Base-by-base conservation (phyloP, 2,888 invertebrate genomes). In the Nymphalis polychloros region DNA sequence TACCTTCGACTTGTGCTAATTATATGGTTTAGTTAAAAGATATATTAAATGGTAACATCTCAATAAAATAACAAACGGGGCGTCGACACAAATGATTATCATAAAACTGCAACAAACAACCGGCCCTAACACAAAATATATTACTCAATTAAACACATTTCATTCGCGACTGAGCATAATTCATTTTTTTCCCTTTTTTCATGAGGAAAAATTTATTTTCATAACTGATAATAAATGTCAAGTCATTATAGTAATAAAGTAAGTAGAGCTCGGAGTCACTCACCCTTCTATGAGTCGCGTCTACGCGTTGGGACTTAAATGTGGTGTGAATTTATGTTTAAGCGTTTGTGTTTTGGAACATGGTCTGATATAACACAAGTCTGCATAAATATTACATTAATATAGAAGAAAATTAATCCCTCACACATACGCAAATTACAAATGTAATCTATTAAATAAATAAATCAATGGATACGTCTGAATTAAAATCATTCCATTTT, bases 151-250 rank as follows among this genome's bases (percentile, higher is more conserved):
- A 81, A 85, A 84, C 82, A 79, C 81, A 77, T 77, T 80, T 79
- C 76, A 74, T 78, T 76, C 80, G 78, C 79, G 79, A 55, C 53
- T 31, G 53, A 31, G 53, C 80, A 85, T 86, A 82, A 86, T 87
- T 84, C 81, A 80, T 80, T 85, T 83, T 83, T 85, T 82, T 80
- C 82, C 81, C 83, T 85, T 87, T 80, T 85, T 86, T 84, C 84
- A 84, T 78, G 79, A 81, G 76, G 75, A 79, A 75, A 79, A 86
- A 87, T 88, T 87, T 87, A 88, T 89, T 88, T 89, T 88, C 87
- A 89, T 90, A 87, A 86, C 85, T 86, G 87, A 86, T 86, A 84
- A 88, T 89, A 90, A 89, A 88, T 84, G 90, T 85, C 85, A 81
- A 87, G 86, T 89, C 90, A 89, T 88, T 82, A 85, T 81, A 76